Evolutionary conservation across 2,113 vertebrate genomes (phyloP).

Genomic region (human): DNA sequence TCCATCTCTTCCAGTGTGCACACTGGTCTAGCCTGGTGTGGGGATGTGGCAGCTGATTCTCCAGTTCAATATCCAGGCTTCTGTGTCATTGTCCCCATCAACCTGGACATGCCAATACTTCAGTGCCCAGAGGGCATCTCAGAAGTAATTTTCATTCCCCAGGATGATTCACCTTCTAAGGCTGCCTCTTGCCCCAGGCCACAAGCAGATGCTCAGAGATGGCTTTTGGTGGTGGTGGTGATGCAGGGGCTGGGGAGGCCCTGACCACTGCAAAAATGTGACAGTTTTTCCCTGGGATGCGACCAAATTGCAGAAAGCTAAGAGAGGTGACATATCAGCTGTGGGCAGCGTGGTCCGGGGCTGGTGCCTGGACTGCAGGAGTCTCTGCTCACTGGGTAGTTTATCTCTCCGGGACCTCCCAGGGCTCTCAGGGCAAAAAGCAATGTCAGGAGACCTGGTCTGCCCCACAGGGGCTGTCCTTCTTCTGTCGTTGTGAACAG

Average conservation of each 20-base stretch:
- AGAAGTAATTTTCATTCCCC: background rate
- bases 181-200: background rate
- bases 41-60: rapidly evolving
- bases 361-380: background rate
- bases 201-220: background rate
- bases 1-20: too few species aligned
- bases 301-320: background rate
- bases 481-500: background rate
- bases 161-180: too few species aligned
- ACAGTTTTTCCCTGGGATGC: background rate
- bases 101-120: background rate
- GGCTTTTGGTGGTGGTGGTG: background rate
- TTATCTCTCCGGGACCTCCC: background rate
- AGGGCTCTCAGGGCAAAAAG: background rate
- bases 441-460: too few species aligned
- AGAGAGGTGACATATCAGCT: background rate
- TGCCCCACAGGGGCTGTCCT: rapidly evolving
- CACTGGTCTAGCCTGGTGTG: background rate
- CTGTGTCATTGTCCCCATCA: background rate
- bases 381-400: background rate
- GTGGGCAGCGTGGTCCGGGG: background rate
- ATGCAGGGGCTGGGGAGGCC: too few species aligned
- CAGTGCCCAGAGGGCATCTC: background rate
- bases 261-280: background rate
- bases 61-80: background rate